A percentile compares a stretch with the other conserved stretches of the same genome.
These are phyloP conservation scores for Stenodema calcarata DNA, from an alignment of 2,888 invertebrate genomes.

Conservation along the genomic window DNA sequence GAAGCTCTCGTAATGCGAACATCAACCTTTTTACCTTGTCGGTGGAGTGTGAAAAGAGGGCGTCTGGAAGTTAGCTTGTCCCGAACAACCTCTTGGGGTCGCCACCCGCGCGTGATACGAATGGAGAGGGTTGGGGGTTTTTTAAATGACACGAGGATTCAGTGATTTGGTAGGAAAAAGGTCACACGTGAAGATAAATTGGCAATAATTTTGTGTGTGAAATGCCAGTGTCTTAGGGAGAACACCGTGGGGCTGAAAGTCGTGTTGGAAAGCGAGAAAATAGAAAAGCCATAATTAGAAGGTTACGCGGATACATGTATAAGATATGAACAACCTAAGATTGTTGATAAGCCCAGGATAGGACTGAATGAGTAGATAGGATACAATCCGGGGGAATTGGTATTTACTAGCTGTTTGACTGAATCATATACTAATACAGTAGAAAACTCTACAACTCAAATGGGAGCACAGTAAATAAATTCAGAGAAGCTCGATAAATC, in stretches of 20 bases:
- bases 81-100: neutral
- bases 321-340: too few species aligned
- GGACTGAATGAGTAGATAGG: too few species aligned
- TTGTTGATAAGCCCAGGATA: too few species aligned
- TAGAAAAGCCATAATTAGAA: too few species aligned
- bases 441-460: too few species aligned
- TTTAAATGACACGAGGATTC: neutral
- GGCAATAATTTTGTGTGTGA: neutral
- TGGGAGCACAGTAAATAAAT: too few species aligned
- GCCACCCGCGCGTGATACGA: neutral
- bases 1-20: conserved; percentile 43
- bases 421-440: too few species aligned
- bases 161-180: neutral
- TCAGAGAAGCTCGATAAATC: too few species aligned
- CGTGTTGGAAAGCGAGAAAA: too few species aligned
- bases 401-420: too few species aligned
- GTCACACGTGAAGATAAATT: neutral
- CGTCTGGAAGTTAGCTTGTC: neutral
- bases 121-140: neutral
- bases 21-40: conserved; percentile 46
- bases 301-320: too few species aligned
- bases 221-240: neutral
- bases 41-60: neutral
- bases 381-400: too few species aligned
- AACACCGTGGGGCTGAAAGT: neutral